Conservation (phyloP, 2,888 invertebrate genomes). For the Drosophila austrosaltans region DNA sequence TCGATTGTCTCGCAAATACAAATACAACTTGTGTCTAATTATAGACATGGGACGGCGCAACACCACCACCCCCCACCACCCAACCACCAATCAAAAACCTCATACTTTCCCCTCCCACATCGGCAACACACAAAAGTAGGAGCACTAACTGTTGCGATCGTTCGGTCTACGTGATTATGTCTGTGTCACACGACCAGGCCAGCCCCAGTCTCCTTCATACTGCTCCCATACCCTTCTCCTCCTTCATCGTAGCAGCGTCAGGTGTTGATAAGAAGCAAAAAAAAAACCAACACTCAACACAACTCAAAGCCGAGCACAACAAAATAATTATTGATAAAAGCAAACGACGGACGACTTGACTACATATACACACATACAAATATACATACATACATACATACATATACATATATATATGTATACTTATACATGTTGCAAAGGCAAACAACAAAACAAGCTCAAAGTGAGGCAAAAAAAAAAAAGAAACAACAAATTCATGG, state of each 20-base stretch:
- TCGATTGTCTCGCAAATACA: conserved; percentile 41
- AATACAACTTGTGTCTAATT: conserved; percentile 59
- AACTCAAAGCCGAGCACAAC: conserved; percentile 66
- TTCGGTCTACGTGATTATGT: conserved; percentile 73
- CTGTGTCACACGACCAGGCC: conserved; percentile 71
- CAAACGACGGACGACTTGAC: conserved; percentile 28
- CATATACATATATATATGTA: conserved; percentile 7
- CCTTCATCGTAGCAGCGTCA: conserved; percentile 21
- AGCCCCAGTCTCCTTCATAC: conserved; percentile 15
- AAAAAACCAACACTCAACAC: conserved; percentile 53
- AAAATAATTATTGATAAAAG: conserved; percentile 79
- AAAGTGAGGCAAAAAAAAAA: conserved; percentile 34
- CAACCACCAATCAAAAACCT: neutral
- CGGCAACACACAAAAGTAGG: neutral
- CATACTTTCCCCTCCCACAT: neutral
- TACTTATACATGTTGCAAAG: conserved; percentile 48
- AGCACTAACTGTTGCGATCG: neutral
- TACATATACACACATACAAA: neutral
- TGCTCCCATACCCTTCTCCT: neutral
- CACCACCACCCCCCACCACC: neutral
- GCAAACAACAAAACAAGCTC: conserved; percentile 48
- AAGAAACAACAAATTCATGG: conserved; percentile 69
- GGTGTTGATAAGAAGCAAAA: conserved; percentile 61
- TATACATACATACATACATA: no score
- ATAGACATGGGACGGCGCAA: conserved; percentile 45